Evolutionary conservation across 1,140 invertebrate species (phyloP).

Genomic region (Parapsyche elsis): DNA sequence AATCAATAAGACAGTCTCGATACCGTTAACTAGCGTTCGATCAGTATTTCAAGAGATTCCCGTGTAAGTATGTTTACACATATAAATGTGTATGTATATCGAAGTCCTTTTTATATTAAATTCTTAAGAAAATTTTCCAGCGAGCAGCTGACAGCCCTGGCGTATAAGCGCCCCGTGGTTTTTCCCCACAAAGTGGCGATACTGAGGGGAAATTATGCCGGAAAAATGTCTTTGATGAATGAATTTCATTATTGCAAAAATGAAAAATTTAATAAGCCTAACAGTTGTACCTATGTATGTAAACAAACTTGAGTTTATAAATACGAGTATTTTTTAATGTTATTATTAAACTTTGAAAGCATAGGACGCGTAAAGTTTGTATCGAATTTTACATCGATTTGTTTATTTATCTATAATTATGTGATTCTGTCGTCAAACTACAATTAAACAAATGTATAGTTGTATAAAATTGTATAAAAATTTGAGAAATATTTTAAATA

Average conservation of each 20-base stretch:
- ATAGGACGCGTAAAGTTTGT: neutral
- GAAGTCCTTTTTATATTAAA: neutral
- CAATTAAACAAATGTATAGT: no score
- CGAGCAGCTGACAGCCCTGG: neutral
- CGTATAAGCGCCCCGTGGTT: neutral
- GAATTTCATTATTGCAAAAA: conserved; percentile 31
- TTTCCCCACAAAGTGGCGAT: conserved; percentile 8
- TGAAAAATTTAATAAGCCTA: conserved; percentile 39
- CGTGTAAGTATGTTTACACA: neutral
- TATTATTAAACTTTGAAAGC: no score
- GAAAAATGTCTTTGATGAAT: conserved; percentile 42
- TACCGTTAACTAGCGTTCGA: no score
- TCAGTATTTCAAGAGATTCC: no score
- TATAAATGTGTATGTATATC: neutral
- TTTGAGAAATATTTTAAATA: no score
- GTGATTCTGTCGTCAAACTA: no score
- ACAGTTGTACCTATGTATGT: neutral
- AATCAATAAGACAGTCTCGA: no score
- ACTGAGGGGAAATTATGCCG: conserved; percentile 30
- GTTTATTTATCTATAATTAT: no score
- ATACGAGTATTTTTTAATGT: neutral
- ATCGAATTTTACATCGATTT: neutral
- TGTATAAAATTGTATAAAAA: no score
- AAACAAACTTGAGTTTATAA: conserved; percentile 26
- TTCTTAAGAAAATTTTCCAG: neutral